Evolutionary conservation across 2,113 vertebrate species (phyloP).

Genomic region (Atrichornis clamosus): DNA sequence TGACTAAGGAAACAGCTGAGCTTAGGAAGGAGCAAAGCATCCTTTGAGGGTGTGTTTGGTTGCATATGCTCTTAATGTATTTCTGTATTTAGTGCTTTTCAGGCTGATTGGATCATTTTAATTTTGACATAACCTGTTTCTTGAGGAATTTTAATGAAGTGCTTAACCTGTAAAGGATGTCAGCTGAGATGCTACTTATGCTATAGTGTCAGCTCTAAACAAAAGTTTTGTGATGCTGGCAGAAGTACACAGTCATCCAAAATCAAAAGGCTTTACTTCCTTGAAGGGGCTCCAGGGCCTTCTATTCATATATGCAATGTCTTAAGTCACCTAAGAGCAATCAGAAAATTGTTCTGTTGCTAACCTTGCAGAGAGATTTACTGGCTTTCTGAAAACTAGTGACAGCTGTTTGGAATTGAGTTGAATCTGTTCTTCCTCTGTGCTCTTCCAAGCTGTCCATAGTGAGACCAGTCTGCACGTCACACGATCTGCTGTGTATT

Average conservation of each 20-base stretch:
- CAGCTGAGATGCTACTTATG: neutral
- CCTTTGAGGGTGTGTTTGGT: neutral
- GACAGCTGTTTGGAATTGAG: neutral
- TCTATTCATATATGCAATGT: neutral
- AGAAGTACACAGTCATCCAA: neutral
- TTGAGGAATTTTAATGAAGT: neutral
- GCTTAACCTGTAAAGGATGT: neutral
- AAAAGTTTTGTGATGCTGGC: neutral
- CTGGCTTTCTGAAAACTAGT: neutral
- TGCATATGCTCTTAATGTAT: neutral
- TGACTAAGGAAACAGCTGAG: neutral
- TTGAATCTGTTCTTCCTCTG: neutral
- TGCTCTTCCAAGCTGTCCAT: neutral
- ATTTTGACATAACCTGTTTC: neutral
- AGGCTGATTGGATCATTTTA: neutral
- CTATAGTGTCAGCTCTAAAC: neutral
- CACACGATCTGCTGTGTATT: accelerated
- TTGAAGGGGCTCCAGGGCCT: neutral
- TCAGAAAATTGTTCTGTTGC: neutral
- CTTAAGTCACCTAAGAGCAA: neutral
- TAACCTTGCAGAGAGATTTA: neutral
- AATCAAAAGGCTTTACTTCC: neutral
- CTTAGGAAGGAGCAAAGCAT: neutral
- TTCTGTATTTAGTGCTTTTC: neutral
- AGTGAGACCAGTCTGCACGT: neutral